phyloP scores from a whole-genome alignment of 2,113 vertebrate species.

The Argyrosomus japonicus region DNA sequence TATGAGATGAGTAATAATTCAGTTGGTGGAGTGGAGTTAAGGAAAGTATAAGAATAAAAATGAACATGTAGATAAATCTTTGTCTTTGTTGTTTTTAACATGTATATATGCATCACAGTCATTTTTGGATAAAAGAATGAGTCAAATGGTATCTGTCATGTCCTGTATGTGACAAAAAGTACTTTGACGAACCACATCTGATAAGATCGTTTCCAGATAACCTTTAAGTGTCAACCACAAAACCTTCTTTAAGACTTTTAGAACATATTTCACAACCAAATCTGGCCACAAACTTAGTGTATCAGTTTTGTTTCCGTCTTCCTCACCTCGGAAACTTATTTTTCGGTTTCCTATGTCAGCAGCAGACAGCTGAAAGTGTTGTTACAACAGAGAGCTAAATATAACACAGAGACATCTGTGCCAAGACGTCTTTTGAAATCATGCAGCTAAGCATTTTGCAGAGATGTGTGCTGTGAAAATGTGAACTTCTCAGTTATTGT shows the following conservation, averaged over 20 bases:
- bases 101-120: not conserved
- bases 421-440: slow-evolving; percentile 56
- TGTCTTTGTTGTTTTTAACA: not conserved
- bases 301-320: slow-evolving; percentile 52
- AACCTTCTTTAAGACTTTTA: not conserved
- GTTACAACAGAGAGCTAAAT: slow-evolving; percentile 66
- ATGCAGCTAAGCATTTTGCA: slow-evolving; percentile 56
- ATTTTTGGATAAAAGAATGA: not conserved
- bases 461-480: slow-evolving; percentile 50
- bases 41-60: not conserved
- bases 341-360: slow-evolving; percentile 48
- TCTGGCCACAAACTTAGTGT: not conserved
- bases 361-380: slow-evolving; percentile 40
- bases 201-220: not conserved
- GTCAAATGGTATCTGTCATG: slow-evolving; percentile 7
- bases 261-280: slow-evolving; percentile 12
- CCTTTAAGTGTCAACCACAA: not conserved
- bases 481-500: slow-evolving; percentile 38
- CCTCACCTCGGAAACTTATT: slow-evolving; percentile 55
- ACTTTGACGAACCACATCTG: not conserved
- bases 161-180: not conserved
- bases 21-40: slow-evolving; percentile 18
- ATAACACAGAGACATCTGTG: slow-evolving; percentile 64
- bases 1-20: slow-evolving; percentile 43
- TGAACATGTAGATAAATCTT: not conserved